Conservation (phyloP, 2,113 vertebrate genomes). For the Zonotrichia leucophrys region DNA sequence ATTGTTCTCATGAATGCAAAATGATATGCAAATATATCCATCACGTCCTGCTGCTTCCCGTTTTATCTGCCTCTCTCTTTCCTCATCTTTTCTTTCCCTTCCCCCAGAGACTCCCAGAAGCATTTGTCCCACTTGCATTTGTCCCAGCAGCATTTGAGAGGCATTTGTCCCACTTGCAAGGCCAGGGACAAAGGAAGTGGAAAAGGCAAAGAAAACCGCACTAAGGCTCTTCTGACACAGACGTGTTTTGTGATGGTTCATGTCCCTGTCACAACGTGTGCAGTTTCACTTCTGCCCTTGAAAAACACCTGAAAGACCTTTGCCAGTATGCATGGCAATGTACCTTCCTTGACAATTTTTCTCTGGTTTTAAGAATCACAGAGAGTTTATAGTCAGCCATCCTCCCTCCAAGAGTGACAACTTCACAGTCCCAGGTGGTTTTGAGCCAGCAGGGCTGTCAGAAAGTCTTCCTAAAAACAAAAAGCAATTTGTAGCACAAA, state of each 20-base stretch:
- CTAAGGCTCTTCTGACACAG: not conserved
- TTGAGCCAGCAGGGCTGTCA: not conserved
- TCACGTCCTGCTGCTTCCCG: not conserved
- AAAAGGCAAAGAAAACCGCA: not conserved
- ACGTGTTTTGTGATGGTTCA: not conserved
- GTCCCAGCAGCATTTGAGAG: not conserved
- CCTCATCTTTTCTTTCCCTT: not conserved
- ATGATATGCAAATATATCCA: not conserved
- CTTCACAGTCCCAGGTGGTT: not conserved
- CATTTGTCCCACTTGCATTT: not conserved
- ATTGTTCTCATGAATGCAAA: slow-evolving; percentile 24
- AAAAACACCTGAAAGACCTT: not conserved
- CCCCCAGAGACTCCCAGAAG: not conserved
- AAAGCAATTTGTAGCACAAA: not conserved
- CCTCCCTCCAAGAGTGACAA: not conserved
- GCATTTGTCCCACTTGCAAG: not conserved
- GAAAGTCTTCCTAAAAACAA: not conserved
- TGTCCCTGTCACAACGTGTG: not conserved
- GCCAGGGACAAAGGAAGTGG: not conserved
- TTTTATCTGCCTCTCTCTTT: not conserved
- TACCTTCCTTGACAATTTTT: not conserved
- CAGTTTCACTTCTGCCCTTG: slow-evolving; percentile 1
- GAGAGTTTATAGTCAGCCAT: not conserved
- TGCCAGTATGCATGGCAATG: not conserved
- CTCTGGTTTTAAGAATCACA: not conserved